A percentile compares a stretch with the other conserved stretches of the same genome.
Evolutionary conservation across 1,140 invertebrate genomes (phyloP).

Genomic region (Lethocerus indicus): DNA sequence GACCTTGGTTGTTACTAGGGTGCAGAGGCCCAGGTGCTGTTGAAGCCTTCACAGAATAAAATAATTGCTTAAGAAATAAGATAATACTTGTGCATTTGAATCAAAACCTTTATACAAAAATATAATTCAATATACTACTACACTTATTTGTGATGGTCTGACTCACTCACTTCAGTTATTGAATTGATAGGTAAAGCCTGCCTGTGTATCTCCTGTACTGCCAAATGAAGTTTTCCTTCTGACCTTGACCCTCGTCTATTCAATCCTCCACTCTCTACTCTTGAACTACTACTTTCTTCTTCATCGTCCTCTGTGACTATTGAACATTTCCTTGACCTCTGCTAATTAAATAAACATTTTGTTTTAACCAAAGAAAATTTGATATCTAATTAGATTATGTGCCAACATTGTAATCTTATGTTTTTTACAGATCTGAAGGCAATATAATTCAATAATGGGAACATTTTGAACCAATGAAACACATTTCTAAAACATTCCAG

Average conservation of each 20-base stretch:
- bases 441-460: too few species aligned
- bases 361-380: too few species aligned
- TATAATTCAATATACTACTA: neutral
- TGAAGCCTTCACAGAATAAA: constrained; percentile 22
- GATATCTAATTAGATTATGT: too few species aligned
- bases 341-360: too few species aligned
- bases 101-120: neutral
- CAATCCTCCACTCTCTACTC: constrained; percentile 17
- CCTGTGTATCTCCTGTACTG: constrained; percentile 17
- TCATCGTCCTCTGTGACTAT: constrained; percentile 77
- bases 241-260: constrained; percentile 21
- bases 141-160: constrained; percentile 3
- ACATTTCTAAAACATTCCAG: too few species aligned
- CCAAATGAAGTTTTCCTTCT: constrained; percentile 21
- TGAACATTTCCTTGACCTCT: constrained; percentile 62
- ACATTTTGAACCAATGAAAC: too few species aligned
- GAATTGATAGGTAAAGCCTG: constrained; percentile 28
- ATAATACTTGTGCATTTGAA: neutral
- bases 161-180: constrained; percentile 22
- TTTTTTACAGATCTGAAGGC: too few species aligned
- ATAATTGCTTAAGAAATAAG: neutral
- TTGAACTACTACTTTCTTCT: constrained; percentile 39
- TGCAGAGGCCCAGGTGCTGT: constrained; percentile 31
- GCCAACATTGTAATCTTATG: too few species aligned
- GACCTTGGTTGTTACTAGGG: constrained; percentile 21